A percentile compares a stretch with the other conserved stretches of the same genome.
phyloP scores from a whole-genome alignment of 2,797 vertebrate genomes.

The Trematomus bernacchii region DNA sequence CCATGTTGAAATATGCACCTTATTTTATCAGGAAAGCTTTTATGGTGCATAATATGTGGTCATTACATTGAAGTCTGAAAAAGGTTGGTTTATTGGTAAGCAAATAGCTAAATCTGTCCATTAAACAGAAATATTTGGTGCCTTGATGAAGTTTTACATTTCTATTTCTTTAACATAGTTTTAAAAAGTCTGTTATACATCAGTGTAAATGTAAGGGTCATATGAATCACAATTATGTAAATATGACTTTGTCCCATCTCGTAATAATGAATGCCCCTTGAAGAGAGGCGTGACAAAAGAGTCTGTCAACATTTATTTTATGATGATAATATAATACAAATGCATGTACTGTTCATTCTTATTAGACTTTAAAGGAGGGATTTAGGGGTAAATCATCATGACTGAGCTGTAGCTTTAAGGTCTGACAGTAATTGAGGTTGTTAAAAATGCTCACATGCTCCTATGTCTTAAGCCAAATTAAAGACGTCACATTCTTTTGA shows the following conservation, averaged over 20 bases:
- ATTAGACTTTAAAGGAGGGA: background rate
- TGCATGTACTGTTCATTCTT: background rate
- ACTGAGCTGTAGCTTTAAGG: background rate
- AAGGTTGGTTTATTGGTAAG: background rate
- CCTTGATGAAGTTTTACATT: background rate
- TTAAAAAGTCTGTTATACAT: background rate
- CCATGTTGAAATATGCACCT: background rate
- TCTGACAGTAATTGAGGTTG: background rate
- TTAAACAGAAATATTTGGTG: background rate
- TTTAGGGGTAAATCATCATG: background rate
- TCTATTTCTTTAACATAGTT: background rate
- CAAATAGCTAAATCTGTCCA: background rate
- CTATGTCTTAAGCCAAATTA: background rate
- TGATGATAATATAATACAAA: too few species aligned
- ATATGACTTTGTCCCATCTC: background rate
- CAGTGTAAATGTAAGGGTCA: background rate
- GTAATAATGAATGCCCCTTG: background rate
- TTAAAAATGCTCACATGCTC: background rate
- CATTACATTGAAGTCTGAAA: slow-evolving; percentile 9
- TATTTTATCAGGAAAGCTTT: slow-evolving; percentile 17
- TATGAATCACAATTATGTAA: slow-evolving; percentile 4
- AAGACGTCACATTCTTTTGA: background rate
- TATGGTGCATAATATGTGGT: background rate
- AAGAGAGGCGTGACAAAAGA: background rate
- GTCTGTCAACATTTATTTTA: too few species aligned